Base-by-base conservation (phyloP, 2,888 invertebrate genomes). In the Macaria notata region DNA sequence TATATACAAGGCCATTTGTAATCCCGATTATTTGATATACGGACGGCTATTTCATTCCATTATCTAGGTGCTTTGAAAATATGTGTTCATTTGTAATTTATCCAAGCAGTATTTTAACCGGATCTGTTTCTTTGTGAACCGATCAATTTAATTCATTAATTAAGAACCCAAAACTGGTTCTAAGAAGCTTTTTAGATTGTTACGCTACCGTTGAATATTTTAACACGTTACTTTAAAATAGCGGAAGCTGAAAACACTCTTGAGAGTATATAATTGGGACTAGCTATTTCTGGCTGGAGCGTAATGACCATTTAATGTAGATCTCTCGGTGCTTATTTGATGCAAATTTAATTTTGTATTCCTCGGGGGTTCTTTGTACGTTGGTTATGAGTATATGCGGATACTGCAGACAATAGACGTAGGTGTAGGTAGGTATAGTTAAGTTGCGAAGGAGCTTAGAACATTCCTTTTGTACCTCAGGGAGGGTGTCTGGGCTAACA, bases 401-500 rank as follows among this genome's bases (percentile, higher is more conserved):
- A 73, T 75, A 75, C 75, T 75, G 69, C 67, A 78, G 75, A 78
- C 73, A 78, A 74, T 74, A 50, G 41, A 4, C 4, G 73, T 80
- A 74, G 75, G 75, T 78, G 71, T 81, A 75, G 84, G 79, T 79
- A 71, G 80, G 72, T 84, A 85, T 85, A 84, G 84, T 81, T 87
- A 87, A 88, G 87, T 88, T 86, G 87, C 86, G 78, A 84, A 86
- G 84, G 85, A 83, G 81, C 80, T 74, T 75, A 65, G 73, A 78
- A 66, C 72, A 68, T 76, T 73, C 73, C 68, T 75, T 69, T 62
- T 49, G 73, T 73, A 78, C 88, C 84, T 88, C 76, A 70, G 88
- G 88, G 88, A 86, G 75, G 76, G 70, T 69, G 86, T 84, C 84
- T 84, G 84, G 82, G 78, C 88, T 87, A 83, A 86, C 86, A 85